phyloP scores from a whole-genome alignment of 2,888 invertebrate species.

The Adelphocoris suturalis region DNA sequence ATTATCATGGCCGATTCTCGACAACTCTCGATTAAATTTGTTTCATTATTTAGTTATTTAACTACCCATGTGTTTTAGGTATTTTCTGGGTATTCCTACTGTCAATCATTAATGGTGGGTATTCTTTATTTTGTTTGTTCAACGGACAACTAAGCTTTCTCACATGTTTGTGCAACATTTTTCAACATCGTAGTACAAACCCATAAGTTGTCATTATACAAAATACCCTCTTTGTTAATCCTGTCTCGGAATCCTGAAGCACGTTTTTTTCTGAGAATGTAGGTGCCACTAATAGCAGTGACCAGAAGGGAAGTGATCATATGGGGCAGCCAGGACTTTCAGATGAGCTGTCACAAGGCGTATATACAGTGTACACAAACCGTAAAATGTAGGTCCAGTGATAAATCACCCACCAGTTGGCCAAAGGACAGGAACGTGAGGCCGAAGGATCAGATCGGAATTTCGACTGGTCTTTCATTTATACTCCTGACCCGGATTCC shows the following conservation, averaged over 20 bases:
- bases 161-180: no score
- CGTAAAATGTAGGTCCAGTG: slow-evolving; percentile 7
- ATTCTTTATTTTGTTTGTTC: no score
- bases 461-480: slow-evolving; percentile 15
- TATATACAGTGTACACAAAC: not conserved
- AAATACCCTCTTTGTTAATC: not conserved
- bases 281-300: not conserved
- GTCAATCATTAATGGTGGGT: no score
- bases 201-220: no score
- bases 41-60: no score
- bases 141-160: no score
- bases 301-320: not conserved
- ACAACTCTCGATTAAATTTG: no score
- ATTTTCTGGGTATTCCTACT: no score
- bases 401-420: slow-evolving; percentile 29
- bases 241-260: not conserved
- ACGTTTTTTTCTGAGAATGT: not conserved
- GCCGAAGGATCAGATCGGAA: not conserved
- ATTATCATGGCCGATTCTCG: no score
- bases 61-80: no score
- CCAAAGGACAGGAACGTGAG: not conserved
- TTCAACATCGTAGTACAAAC: no score
- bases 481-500: slow-evolving; percentile 33
- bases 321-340: not conserved
- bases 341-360: not conserved